Evolutionary conservation across 1,140 invertebrate genomes (phyloP).

Genomic region (Branchinecta lynchi): DNA sequence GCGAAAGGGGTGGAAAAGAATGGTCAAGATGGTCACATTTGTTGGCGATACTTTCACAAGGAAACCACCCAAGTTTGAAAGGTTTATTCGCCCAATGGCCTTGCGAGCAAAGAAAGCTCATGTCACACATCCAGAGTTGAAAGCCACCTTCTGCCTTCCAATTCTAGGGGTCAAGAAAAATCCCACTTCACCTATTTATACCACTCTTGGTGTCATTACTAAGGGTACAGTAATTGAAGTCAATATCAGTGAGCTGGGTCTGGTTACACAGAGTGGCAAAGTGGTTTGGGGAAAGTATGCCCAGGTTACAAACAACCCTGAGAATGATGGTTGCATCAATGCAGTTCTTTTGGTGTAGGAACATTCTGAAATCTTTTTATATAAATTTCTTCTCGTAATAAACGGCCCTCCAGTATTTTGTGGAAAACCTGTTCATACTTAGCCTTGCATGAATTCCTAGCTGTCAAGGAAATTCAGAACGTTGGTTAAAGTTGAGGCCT

Average conservation of each 20-base stretch:
- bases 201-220: conserved; percentile 92
- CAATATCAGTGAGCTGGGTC: conserved; percentile 94
- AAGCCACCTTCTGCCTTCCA: conserved; percentile 94
- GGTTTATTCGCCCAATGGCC: conserved; percentile 98
- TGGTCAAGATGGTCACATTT: conserved; percentile 97
- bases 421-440: too few species aligned
- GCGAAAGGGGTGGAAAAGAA: conserved; percentile 95
- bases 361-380: conserved; percentile 13
- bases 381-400: not conserved
- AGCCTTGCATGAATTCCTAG: too few species aligned
- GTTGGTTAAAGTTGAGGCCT: too few species aligned
- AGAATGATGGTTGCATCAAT: conserved; percentile 99
- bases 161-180: conserved; percentile 99
- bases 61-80: conserved; percentile 98
- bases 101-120: conserved; percentile 90
- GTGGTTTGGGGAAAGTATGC: conserved; percentile 99
- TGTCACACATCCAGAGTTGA: conserved; percentile 97
- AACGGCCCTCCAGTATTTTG: too few species aligned
- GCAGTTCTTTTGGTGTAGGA: conserved; percentile 85
- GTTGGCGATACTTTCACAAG: conserved; percentile 96
- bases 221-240: conserved; percentile 96
- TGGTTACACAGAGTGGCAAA: conserved; percentile 97
- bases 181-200: conserved; percentile 93
- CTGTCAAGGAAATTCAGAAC: too few species aligned
- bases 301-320: conserved; percentile 98